These are phyloP conservation scores for Manis crassicaudata DNA, from an alignment of 2,797 vertebrate species.

Conservation along the genomic window DNA sequence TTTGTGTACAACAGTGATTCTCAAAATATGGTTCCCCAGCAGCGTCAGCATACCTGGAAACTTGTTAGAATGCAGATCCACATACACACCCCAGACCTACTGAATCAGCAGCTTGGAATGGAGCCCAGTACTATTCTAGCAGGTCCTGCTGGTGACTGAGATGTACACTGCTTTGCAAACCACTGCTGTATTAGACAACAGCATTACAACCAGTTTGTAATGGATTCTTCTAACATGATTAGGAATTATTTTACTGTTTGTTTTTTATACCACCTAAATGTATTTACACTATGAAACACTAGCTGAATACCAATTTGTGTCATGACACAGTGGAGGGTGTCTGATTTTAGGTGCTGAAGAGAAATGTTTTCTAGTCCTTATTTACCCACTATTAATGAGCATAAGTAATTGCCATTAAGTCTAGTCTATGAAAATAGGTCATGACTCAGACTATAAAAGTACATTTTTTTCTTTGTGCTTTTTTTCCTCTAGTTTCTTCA, in stretches of 20 bases:
- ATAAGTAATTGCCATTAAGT: conserved; percentile 68
- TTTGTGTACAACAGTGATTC: neutral
- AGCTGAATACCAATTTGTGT: conserved; percentile 74
- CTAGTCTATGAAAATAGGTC: neutral
- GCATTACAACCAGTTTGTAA: neutral
- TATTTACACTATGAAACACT: neutral
- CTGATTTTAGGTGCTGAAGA: conserved; percentile 64
- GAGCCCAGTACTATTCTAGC: neutral
- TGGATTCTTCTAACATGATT: neutral
- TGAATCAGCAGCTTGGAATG: neutral
- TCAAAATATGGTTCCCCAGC: neutral
- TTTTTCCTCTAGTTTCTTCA: neutral
- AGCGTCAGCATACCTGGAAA: neutral
- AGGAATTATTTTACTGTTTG: neutral
- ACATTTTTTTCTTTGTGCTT: neutral
- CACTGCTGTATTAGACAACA: neutral
- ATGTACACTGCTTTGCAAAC: neutral
- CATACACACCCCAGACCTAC: neutral
- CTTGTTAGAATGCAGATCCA: neutral
- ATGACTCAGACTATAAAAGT: conserved; percentile 20
- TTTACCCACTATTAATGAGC: conserved; percentile 73
- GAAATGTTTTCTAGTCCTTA: conserved; percentile 63
- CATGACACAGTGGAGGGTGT: conserved; percentile 67
- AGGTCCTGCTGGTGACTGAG: neutral
- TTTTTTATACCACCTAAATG: neutral